Conservation (phyloP, 2,113 vertebrate species). For the Notarius lentiginosus region DNA sequence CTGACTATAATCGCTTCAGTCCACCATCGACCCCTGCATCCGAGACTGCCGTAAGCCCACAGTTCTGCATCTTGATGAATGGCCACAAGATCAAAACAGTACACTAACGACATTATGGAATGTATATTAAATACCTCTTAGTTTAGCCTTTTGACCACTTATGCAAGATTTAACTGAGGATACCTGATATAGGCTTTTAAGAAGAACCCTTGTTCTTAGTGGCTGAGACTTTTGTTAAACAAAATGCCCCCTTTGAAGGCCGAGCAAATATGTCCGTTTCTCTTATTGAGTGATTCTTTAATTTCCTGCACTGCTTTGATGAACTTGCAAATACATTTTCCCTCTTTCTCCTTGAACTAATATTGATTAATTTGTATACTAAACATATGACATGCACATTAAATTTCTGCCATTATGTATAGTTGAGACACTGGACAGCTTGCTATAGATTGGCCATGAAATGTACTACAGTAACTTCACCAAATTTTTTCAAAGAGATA, state of each 20-base stretch:
- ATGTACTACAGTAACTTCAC: neutral
- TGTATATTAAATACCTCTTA: conserved; percentile 45
- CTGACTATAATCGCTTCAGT: conserved; percentile 40
- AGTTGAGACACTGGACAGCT: neutral
- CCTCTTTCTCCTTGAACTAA: neutral
- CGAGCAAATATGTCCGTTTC: neutral
- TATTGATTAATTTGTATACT: conserved; percentile 38
- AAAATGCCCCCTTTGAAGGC: neutral
- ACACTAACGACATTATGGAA: conserved; percentile 65
- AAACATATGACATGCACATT: neutral
- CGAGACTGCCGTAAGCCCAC: neutral
- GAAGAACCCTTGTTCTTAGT: neutral
- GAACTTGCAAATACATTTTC: conserved; percentile 28
- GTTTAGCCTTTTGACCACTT: conserved; percentile 24
- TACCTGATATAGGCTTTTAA: conserved; percentile 38
- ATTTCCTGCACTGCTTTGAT: conserved; percentile 45
- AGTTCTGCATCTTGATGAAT: conserved; percentile 62
- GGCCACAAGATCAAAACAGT: conserved; percentile 62
- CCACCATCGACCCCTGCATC: conserved; percentile 27
- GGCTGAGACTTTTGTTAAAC: conserved; percentile 2
- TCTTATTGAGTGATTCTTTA: conserved; percentile 25
- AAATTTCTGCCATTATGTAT: conserved; percentile 25
- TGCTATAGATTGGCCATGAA: neutral
- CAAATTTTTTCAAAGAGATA: neutral
- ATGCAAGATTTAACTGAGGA: conserved; percentile 50